Base-by-base conservation (phyloP, 2,113 vertebrate species). In the Rhegmatorhina hoffmannsi region DNA sequence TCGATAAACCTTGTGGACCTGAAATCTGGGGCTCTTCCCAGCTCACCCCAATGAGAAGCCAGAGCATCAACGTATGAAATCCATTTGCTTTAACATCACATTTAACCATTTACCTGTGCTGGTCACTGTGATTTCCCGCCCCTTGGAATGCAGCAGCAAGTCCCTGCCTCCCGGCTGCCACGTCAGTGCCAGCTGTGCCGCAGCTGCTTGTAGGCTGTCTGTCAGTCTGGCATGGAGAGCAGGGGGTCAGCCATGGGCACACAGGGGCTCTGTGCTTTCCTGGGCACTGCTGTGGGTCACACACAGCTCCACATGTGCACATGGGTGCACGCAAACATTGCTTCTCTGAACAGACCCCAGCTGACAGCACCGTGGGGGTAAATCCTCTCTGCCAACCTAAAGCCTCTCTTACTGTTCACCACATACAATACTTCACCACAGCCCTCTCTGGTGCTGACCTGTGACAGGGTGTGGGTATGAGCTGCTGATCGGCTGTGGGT, bases 271-370 rank as follows among this genome's bases (percentile, higher is more conserved):
- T 55, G 60, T 1, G 1, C 26, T 83, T 6, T 0, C 44, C n/a
- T 25, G 77, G 44, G 82, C 7, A 0, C 69, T 43, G 64, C 69
- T 34, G 14, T 56, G 24, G 33, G 58, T 63, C 29, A n/a, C 25
- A 4, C 43, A 56, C 5, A 8, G 25, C 34, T 26, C 7, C n/a
- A 3, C 0, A 1, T 10, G 68, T 43, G 74, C 58, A 13, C 69
- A 24, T 0, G 0, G 3, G 11, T 20, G 64, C 19, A 0, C 0
- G 0, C 49, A 49, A 3, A 6, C 49, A 13, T 36, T 0, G 11
- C 47, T 72, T 10, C 14, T 6, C 36, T 1, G 0, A 36, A 12
- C 33, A 14, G 67, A 31, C 34, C 60, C 36, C 25, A 5, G 7
- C 36, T n/a, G 36, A 5, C 16, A 13, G 86, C 44, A 3, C 47